These are phyloP conservation scores for Pogonocichla stellata DNA, from an alignment of 2,113 vertebrate species.

Conservation along the genomic window DNA sequence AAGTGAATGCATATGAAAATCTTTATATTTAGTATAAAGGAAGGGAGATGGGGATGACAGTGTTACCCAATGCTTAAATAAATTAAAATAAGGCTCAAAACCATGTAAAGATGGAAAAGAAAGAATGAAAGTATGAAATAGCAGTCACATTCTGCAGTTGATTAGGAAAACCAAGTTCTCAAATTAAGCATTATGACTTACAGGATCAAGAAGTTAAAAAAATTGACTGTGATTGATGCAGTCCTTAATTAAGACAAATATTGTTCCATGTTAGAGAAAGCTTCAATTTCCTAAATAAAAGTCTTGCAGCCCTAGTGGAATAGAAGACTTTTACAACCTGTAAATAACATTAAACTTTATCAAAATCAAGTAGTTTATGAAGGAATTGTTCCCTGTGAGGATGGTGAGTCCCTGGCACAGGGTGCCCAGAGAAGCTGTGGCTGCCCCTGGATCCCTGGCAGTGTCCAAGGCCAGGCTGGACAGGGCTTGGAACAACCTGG, in stretches of 20 bases:
- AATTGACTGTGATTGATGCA: neutral
- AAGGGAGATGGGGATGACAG: neutral
- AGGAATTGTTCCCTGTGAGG: neutral
- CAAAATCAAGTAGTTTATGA: neutral
- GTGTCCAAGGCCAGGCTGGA: neutral
- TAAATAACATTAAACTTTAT: neutral
- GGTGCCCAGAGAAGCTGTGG: neutral
- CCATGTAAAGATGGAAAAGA: neutral
- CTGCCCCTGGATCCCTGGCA: neutral
- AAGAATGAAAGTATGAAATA: neutral
- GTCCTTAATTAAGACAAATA: neutral
- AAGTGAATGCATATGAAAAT: neutral
- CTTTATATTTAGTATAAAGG: neutral
- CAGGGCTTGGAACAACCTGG: fast-evolving
- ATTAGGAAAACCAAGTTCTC: neutral
- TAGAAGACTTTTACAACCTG: neutral
- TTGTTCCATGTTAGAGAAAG: neutral
- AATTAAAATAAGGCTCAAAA: neutral
- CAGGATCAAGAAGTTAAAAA: neutral
- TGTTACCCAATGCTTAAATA: neutral
- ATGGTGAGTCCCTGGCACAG: neutral
- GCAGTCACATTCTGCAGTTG: neutral
- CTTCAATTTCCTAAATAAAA: neutral
- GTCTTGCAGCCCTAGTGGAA: neutral
- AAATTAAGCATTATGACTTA: neutral